Conservation (phyloP, 2,888 invertebrate genomes). For the Chaetoderma sp. region DNA sequence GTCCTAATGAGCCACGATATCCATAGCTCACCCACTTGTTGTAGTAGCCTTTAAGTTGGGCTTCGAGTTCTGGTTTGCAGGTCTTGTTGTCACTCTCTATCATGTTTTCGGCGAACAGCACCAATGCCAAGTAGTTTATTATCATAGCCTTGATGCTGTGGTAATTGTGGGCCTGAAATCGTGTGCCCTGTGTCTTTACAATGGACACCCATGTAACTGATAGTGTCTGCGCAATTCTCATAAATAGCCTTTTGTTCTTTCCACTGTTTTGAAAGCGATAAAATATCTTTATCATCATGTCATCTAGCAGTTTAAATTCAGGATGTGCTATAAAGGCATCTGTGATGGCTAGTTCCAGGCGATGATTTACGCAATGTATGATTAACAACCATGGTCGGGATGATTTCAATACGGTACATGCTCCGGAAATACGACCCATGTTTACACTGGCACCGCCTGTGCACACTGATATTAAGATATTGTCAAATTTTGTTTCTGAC, state of each 20-base stretch:
- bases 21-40: neutral
- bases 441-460: conserved; percentile 12
- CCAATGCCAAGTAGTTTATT: neutral
- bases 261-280: neutral
- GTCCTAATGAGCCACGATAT: neutral
- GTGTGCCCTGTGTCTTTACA: neutral
- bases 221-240: neutral
- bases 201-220: neutral
- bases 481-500: neutral
- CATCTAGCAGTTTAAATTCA: neutral
- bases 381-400: conserved; percentile 5
- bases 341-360: conserved; percentile 1
- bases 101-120: neutral
- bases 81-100: neutral
- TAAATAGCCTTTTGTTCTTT: neutral
- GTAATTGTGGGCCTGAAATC: neutral
- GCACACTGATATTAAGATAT: neutral
- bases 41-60: neutral
- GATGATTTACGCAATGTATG: conserved; percentile 9
- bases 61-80: neutral
- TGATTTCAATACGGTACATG: neutral
- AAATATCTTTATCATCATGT: neutral
- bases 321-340: neutral
- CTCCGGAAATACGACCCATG: neutral
- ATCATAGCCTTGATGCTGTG: neutral